Evolutionary conservation across 2,888 invertebrate species (phyloP).

Genomic region (Drosophila neotestacea): DNA sequence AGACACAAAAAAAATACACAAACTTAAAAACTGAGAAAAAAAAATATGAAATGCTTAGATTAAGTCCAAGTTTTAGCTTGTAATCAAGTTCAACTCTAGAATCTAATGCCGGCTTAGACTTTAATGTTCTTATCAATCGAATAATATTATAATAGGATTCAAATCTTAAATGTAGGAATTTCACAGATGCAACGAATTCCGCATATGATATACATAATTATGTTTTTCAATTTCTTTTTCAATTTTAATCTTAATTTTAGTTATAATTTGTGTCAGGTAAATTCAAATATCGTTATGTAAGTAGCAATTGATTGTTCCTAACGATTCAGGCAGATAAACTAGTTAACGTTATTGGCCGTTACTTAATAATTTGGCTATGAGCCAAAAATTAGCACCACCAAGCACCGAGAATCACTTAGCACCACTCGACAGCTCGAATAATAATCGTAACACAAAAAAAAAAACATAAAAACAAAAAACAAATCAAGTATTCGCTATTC

Average conservation of each 20-base stretch:
- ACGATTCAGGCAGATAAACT: conserved; percentile 69
- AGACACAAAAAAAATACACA: conserved; percentile 23
- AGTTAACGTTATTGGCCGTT: conserved; percentile 76
- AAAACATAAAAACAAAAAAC: background rate
- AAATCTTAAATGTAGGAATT: conserved; percentile 1
- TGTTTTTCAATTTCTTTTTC: background rate
- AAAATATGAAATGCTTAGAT: conserved; percentile 31
- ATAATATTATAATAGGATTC: conserved; percentile 49
- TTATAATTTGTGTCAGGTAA: conserved; percentile 45
- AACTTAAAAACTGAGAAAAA: background rate
- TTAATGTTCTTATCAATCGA: conserved; percentile 55
- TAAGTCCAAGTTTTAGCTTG: conserved; percentile 45
- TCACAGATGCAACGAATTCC: conserved; percentile 3
- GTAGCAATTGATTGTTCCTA: conserved; percentile 76
- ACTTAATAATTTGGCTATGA: conserved; percentile 60
- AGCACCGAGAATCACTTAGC: conserved; percentile 5
- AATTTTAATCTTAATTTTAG: conserved; percentile 27
- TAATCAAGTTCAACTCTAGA: conserved; percentile 60
- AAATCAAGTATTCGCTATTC: conserved; percentile 48
- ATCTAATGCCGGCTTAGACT: conserved; percentile 82
- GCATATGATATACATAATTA: background rate
- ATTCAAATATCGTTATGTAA: conserved; percentile 52
- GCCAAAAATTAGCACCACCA: conserved; percentile 27
- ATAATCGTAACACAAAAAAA: conserved; percentile 9
- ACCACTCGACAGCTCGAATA: conserved; percentile 42